A percentile compares a stretch with the other conserved stretches of the same genome.
Evolutionary conservation across 2,797 vertebrate species (phyloP).

Genomic region (Chelidonichthys spinosus): DNA sequence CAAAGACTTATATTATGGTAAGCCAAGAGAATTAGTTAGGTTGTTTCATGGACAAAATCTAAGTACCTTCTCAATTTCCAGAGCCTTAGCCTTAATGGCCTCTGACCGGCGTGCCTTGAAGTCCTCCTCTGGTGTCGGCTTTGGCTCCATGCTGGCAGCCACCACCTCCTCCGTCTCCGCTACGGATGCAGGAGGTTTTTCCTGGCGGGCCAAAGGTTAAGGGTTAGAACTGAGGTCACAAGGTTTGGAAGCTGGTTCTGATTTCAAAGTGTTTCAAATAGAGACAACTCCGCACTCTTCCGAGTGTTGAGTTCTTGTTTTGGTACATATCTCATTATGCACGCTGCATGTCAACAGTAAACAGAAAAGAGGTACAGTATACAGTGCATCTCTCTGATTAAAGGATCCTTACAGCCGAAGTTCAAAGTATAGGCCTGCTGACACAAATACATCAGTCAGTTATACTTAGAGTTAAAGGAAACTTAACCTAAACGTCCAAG

Average conservation of each 20-base stretch:
- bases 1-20: background rate
- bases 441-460: slow-evolving; percentile 14
- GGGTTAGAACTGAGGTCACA: slow-evolving; percentile 68
- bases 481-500: background rate
- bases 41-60: slow-evolving; percentile 35
- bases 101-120: slow-evolving; percentile 68
- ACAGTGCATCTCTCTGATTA: slow-evolving; percentile 28
- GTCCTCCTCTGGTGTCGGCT: slow-evolving; percentile 62
- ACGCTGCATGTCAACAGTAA: slow-evolving; percentile 48
- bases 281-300: slow-evolving; percentile 54
- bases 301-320: slow-evolving; percentile 63
- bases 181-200: slow-evolving; percentile 65
- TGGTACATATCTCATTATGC: slow-evolving; percentile 42
- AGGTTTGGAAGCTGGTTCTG: slow-evolving; percentile 75
- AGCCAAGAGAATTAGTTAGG: slow-evolving; percentile 1
- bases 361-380: slow-evolving; percentile 22
- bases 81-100: slow-evolving; percentile 77
- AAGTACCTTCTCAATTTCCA: slow-evolving; percentile 83
- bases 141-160: slow-evolving; percentile 63
- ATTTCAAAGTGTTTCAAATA: slow-evolving; percentile 77
- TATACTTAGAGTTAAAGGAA: slow-evolving; percentile 11
- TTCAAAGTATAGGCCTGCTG: slow-evolving; percentile 4
- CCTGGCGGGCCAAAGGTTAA: slow-evolving; percentile 75
- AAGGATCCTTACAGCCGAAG: slow-evolving; percentile 12
- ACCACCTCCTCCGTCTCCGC: slow-evolving; percentile 58